Base-by-base conservation (phyloP, 1,140 invertebrate species). In the Spodoptera frugiperda region DNA sequence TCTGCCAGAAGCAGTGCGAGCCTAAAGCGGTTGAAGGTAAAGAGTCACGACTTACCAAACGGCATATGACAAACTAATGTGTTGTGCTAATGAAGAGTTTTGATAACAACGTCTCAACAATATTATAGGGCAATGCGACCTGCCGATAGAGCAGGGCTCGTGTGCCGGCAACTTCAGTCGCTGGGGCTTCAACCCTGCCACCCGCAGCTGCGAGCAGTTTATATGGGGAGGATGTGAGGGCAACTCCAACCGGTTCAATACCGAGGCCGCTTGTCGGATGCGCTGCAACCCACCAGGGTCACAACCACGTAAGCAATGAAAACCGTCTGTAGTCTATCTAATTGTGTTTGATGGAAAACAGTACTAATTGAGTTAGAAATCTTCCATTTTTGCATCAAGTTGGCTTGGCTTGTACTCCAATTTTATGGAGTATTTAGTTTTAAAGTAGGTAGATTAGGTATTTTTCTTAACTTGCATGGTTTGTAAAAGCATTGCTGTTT, bases 211-310 rank as follows among this genome's bases (percentile, higher is more conserved):
- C 88, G 94, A 96, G 82, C 93, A 95, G 83, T 99, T 99, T 94
- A 94, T 85, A 3, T 99, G 98, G 93, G 98, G 98, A 15, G 98
- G 98, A 19, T 99, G 98, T 93, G 97, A 97, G 88, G 97, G 97
- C 33, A 99, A 98, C 93, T 93, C 95, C 75, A 99, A 99, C 93
- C 97, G 98, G 80, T 99, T 98, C 94, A 94, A 95, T 5, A 97
- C 97, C 0, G 96, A 98, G 86, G 95, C 96, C 73, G 96, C 98
- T 57, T 99, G 98, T 86, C 95, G 95, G 81, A 96, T 97, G 85
- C 95, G 96, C 72, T 98, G 98, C 89, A 91, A 96, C 53, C 95
- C 96, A 68, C 96, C 97, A 10, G 97, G 97, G 55, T 94, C 94
- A 75, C 96, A 95, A 30, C 95, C 96, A 95, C 96, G 97, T 98